These are phyloP conservation scores for Ovis canadensis DNA, from an alignment of 2,113 vertebrate genomes.

Conservation along the genomic window DNA sequence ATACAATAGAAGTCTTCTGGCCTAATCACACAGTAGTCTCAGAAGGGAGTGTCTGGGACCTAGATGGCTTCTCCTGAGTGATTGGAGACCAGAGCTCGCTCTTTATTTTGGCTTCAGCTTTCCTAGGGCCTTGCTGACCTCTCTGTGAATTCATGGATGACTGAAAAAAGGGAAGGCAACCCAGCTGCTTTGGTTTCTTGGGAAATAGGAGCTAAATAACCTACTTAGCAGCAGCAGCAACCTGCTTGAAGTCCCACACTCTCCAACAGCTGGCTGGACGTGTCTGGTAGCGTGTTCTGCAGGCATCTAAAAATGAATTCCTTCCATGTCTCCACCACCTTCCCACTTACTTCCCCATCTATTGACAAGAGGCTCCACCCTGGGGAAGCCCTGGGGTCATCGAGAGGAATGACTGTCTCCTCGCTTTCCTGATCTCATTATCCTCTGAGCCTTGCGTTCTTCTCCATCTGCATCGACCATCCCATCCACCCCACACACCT, in stretches of 20 bases:
- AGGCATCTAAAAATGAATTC: neutral
- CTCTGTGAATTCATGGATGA: neutral
- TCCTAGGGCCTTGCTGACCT: neutral
- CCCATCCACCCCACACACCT: rapidly evolving
- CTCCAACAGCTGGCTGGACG: neutral
- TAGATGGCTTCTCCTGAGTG: neutral
- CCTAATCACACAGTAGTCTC: too few species aligned
- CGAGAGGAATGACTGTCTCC: neutral
- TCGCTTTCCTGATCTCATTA: neutral
- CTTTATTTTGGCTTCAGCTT: neutral
- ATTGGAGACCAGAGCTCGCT: too few species aligned
- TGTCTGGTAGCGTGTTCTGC: rapidly evolving
- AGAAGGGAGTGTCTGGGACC: neutral
- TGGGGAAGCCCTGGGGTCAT: neutral
- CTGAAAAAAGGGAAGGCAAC: neutral
- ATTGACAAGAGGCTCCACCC: neutral
- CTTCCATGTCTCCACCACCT: too few species aligned
- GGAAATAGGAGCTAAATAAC: neutral
- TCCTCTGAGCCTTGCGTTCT: rapidly evolving
- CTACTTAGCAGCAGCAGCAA: too few species aligned
- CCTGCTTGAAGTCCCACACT: neutral
- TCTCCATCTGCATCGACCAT: rapidly evolving
- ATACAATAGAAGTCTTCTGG: rapidly evolving
- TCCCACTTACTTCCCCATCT: too few species aligned
- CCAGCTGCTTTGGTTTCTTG: neutral